Percentiles rank a stretch among this genome's conserved stretches.
Conservation (phyloP, 2,888 invertebrate genomes). For the Gerris lacustris region DNA sequence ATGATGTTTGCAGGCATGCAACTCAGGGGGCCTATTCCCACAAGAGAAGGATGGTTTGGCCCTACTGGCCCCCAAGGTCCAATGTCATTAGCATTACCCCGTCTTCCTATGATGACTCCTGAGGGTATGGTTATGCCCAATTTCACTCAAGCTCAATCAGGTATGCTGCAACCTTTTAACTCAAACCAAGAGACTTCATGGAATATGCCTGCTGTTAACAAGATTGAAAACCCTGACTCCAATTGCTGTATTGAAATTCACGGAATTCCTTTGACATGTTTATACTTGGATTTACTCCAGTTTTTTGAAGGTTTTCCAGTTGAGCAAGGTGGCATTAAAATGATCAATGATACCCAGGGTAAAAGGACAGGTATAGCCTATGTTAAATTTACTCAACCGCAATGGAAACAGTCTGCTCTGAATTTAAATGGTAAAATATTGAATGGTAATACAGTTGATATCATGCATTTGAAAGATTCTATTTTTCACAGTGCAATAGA, state of each 20-base stretch:
- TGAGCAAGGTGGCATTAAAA: constrained; percentile 64
- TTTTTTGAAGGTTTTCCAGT: constrained; percentile 57
- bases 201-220: too few relatives aligned
- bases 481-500: constrained; percentile 65
- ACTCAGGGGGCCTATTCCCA: too few relatives aligned
- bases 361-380: constrained; percentile 66
- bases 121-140: constrained; percentile 18
- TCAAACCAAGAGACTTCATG: too few relatives aligned
- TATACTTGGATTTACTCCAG: constrained; percentile 66
- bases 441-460: constrained; percentile 52
- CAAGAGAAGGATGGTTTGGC: too few relatives aligned
- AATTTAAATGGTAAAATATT: constrained; percentile 49
- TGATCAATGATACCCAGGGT: constrained; percentile 69
- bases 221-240: neutral
- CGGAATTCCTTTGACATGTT: constrained; percentile 57
- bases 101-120: constrained; percentile 16
- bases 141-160: constrained; percentile 9
- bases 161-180: too few relatives aligned
- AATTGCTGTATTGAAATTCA: constrained; percentile 54
- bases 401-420: constrained; percentile 59
- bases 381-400: constrained; percentile 58
- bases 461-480: constrained; percentile 55
- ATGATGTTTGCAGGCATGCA: too few relatives aligned
- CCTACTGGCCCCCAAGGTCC: too few relatives aligned
- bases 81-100: too few relatives aligned